A percentile compares a stretch with the other conserved stretches of the same genome.
Conservation (phyloP, 1,140 invertebrate genomes). For the Zaprionus davidi region DNA sequence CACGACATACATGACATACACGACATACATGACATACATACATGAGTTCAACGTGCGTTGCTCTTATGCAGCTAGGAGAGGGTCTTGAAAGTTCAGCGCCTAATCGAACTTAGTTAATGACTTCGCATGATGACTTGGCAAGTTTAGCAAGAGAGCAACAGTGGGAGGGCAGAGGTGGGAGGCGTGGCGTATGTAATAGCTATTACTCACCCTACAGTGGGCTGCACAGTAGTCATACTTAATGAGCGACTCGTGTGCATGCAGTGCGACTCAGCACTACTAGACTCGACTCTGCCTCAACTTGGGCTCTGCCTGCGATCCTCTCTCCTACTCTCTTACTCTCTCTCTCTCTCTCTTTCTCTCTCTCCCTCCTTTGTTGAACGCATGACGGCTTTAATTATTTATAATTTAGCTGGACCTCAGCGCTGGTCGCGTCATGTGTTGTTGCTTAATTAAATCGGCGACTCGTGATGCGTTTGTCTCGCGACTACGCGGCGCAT, state of each 20-base stretch:
- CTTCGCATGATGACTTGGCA: background rate
- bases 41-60: background rate
- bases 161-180: background rate
- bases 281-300: too few relatives aligned
- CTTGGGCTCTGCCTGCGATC: background rate
- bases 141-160: background rate
- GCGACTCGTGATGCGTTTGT: slow-evolving; percentile 34
- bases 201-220: slow-evolving; percentile 29
- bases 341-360: background rate
- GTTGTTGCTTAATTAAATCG: slow-evolving; percentile 29
- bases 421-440: slow-evolving; percentile 13
- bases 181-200: background rate
- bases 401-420: slow-evolving; percentile 25
- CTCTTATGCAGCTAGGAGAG: background rate
- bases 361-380: background rate
- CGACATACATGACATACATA: background rate
- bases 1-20: background rate
- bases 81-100: background rate
- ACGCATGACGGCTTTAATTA: slow-evolving; percentile 39
- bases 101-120: background rate
- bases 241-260: slow-evolving; percentile 26
- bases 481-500: slow-evolving; percentile 40
- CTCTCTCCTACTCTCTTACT: slow-evolving; percentile 15
- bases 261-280: background rate
- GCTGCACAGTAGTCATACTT: slow-evolving; percentile 31